phyloP scores from a whole-genome alignment of 2,888 invertebrate genomes.

The Adelphocoris suturalis region DNA sequence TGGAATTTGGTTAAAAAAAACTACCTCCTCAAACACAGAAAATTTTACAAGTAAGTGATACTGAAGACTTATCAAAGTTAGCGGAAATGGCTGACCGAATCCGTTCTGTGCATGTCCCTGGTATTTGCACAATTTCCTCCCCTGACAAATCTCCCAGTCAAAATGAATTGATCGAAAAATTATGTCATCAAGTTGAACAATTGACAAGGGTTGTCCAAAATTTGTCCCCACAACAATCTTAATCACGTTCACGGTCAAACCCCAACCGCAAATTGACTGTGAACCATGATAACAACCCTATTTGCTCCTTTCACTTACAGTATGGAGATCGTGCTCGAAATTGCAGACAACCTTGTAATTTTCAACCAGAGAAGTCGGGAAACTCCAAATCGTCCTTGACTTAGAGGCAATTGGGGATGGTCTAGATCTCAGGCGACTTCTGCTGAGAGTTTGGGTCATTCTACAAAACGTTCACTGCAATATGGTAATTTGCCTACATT shows the following conservation, averaged over 20 bases:
- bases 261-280: neutral
- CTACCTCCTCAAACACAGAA: neutral
- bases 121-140: neutral
- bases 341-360: neutral
- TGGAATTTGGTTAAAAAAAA: neutral
- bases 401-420: slow-evolving; percentile 6
- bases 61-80: neutral
- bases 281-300: neutral
- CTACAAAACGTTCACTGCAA: no score
- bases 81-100: neutral
- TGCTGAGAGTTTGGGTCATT: no score
- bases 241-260: neutral
- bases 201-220: neutral
- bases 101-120: neutral
- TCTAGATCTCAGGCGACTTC: no score
- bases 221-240: neutral
- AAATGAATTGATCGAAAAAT: neutral
- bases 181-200: neutral
- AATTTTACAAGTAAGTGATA: neutral
- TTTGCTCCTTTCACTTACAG: neutral
- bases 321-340: neutral
- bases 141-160: neutral
- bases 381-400: neutral
- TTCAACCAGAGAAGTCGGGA: neutral
- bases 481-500: no score